Evolutionary conservation across 1,140 invertebrate species (phyloP), one percentile per base, ranked within the genome.

Genomic region (Hesperophylax magnus): DNA sequence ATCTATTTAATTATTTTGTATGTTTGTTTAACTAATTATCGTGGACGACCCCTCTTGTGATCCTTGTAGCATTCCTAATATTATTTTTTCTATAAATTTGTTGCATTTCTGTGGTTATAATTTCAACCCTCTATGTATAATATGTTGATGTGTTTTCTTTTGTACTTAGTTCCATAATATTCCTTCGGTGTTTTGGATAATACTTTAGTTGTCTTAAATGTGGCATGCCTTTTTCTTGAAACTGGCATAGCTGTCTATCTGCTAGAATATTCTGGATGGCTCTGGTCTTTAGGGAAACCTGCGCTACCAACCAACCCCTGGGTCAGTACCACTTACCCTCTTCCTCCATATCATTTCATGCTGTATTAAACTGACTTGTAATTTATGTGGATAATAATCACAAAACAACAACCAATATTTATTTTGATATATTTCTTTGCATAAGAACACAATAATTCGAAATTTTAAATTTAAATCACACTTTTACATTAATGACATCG

Each of bases 171-270:
- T 53, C 47, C 69, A 54, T 72, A 24, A 72, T 72, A 53, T 27
- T 72, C 47, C 69, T 53, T 72, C 69, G 69, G 56, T 76, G 72
- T 76, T 58, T 76, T 76, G 56, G 34, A 58, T 76, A 60, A 58
- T 76, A 60, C 27, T 58, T 76, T 76, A 76, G 72, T 20, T 31
- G 69, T 76, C 72, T 76, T 76, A 31, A 60, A 76, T 76, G 72
- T 76, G 39, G 72, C 72, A 76, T 76, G 72, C 72, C 72, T 76
- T 20, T 76, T 76, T 60, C 54, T 76, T 60, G 56, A 76, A 76
- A 76, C 56, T 76, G 72, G 72, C 72, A 76, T 76, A 76, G 72
- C 72, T 76, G 54, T 60, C 27, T 53, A 18, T 11, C 54, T 60
- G 72, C 53, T 20, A 34, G 20, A 72, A 24, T 72, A 54, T 72